Conservation (phyloP, 1,140 invertebrate genomes). For the Drosophila lowei region DNA sequence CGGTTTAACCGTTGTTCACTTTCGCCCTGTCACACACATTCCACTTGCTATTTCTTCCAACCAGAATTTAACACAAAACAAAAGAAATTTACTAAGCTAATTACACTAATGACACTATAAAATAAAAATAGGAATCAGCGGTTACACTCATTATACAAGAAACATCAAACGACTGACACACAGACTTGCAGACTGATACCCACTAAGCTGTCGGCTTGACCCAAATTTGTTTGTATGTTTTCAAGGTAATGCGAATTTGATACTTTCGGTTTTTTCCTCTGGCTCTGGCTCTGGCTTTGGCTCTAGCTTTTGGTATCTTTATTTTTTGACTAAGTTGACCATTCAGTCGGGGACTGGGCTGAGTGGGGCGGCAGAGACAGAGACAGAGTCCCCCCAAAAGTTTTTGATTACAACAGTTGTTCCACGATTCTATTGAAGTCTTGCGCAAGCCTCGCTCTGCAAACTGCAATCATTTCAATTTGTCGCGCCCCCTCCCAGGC, state of each 20-base stretch:
- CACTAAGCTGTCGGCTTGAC: conserved; percentile 45
- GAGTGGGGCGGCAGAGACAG: conserved; percentile 13
- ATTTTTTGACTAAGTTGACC: conserved; percentile 8
- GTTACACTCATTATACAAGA: conserved; percentile 35
- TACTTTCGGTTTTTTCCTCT: conserved; percentile 62
- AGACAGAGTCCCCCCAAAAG: conserved; percentile 33
- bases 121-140: too few relatives aligned
- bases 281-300: background rate
- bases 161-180: conserved; percentile 45
- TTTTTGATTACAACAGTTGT: conserved; percentile 63
- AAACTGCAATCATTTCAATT: conserved; percentile 64
- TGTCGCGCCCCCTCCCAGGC: conserved; percentile 13
- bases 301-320: conserved; percentile 15
- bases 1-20: too few relatives aligned
- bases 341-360: background rate
- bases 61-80: too few relatives aligned
- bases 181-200: conserved; percentile 13
- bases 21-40: too few relatives aligned
- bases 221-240: conserved; percentile 65
- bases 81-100: too few relatives aligned
- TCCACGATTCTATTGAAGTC: conserved; percentile 51
- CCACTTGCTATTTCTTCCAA: too few relatives aligned
- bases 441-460: conserved; percentile 50
- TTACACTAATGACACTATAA: too few relatives aligned
- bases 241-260: conserved; percentile 76